Conservation (phyloP, 2,797 vertebrate species). For the Acrossocheilus fasciatus region DNA sequence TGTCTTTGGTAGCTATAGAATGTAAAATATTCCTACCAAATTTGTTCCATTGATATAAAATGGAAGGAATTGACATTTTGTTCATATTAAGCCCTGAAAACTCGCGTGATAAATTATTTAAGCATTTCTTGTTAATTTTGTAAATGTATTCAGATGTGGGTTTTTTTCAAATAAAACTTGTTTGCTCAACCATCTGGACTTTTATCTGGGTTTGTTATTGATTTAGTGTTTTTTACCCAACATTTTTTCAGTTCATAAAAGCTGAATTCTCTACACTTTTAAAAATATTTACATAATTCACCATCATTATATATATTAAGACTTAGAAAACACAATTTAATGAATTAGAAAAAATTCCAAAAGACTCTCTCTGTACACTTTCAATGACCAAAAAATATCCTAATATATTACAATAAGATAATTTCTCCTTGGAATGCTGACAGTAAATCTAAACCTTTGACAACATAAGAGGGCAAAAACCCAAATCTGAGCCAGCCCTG, state of each 20-base stretch:
- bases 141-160: constrained; percentile 13
- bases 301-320: neutral
- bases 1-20: neutral
- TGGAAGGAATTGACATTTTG: neutral
- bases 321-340: neutral
- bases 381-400: neutral
- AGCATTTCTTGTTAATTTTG: neutral
- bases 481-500: constrained; percentile 17
- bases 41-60: neutral
- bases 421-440: neutral
- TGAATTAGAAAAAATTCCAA: neutral
- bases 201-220: constrained; percentile 4
- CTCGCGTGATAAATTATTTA: neutral
- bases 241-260: neutral
- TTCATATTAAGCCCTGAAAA: neutral
- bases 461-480: constrained; percentile 14
- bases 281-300: neutral
- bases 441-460: neutral
- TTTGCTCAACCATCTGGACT: constrained; percentile 9
- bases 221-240: neutral
- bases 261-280: neutral
- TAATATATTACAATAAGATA: neutral
- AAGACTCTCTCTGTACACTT: neutral
- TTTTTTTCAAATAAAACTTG: neutral
- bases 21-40: neutral